phyloP scores from a whole-genome alignment of 2,113 vertebrate genomes.

The Tychaedon coryphoeus region DNA sequence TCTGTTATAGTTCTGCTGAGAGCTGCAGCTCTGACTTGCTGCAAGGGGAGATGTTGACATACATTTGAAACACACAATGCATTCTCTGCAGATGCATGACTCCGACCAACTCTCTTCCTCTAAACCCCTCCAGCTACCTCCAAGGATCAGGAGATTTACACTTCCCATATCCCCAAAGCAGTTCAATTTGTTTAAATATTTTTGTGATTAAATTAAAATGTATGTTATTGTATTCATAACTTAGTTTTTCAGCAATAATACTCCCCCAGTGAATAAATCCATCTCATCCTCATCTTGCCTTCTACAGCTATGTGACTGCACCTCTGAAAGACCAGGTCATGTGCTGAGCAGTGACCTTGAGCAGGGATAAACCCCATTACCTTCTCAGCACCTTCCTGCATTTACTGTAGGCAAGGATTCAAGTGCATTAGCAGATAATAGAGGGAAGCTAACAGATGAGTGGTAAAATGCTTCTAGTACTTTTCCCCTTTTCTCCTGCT shows the following conservation, averaged over 20 bases:
- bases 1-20: neutral
- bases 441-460: neutral
- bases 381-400: neutral
- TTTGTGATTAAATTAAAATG: neutral
- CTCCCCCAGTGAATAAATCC: neutral
- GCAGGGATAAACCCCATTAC: slow-evolving; percentile 7
- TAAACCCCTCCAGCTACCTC: neutral
- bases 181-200: neutral
- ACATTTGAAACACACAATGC: neutral
- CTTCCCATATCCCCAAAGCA: accelerated
- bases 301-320: neutral
- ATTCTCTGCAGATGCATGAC: neutral
- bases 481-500: neutral
- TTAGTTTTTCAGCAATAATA: neutral
- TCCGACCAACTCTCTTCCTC: neutral
- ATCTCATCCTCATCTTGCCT: neutral
- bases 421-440: slow-evolving; percentile 1
- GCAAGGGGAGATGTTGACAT: neutral
- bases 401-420: neutral
- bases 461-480: neutral
- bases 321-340: neutral
- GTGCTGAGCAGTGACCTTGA: neutral
- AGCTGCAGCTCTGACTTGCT: neutral
- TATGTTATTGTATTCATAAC: neutral
- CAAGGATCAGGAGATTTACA: neutral